Evolutionary conservation across 2,797 vertebrate species (phyloP).

Genomic region (Busarellus nigricollis): DNA sequence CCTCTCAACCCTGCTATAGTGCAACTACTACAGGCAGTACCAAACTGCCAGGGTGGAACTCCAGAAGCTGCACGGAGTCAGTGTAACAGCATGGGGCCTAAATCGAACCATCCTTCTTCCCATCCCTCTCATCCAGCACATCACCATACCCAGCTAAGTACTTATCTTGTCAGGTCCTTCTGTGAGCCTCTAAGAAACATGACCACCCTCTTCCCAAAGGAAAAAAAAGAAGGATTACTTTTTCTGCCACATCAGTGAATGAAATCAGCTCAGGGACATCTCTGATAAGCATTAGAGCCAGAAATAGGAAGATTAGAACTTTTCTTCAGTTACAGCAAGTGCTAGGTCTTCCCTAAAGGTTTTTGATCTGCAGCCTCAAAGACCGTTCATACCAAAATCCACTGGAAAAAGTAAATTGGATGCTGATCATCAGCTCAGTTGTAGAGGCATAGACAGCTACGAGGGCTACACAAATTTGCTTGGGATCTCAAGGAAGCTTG

Average conservation of each 20-base stretch:
- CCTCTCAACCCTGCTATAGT: background rate
- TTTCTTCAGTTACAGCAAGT: background rate
- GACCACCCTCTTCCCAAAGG: background rate
- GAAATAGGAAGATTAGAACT: background rate
- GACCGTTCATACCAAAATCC: background rate
- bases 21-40: background rate
- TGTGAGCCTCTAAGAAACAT: background rate
- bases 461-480: background rate
- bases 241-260: background rate
- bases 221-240: too few relatives aligned
- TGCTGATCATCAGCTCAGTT: background rate
- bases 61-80: background rate
- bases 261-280: background rate
- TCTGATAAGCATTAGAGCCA: background rate
- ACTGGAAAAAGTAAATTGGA: background rate
- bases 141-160: background rate
- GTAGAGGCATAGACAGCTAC: background rate
- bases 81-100: background rate
- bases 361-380: background rate
- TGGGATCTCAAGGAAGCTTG: background rate
- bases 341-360: background rate
- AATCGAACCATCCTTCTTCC: background rate
- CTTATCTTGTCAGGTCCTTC: background rate
- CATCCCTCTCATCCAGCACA: background rate
- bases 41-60: background rate